Evolutionary conservation across 2,888 invertebrate species (phyloP), one percentile per base, ranked within the genome.

Genomic region (Notodonta ziczac): DNA sequence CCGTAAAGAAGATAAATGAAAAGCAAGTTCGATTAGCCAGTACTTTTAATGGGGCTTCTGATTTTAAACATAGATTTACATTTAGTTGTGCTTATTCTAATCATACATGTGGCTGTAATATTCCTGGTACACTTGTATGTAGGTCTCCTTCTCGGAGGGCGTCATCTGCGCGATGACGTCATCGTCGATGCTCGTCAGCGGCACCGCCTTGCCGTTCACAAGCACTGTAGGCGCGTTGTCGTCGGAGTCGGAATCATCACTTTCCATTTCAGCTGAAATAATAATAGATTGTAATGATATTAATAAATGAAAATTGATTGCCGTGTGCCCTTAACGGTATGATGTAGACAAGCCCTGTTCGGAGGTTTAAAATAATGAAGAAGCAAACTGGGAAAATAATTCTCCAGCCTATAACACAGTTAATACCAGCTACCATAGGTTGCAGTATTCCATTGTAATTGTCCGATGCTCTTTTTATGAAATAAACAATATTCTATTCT

Each of bases 101-200:
- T 97, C 97, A 81, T 96, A 97, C 94, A 98, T 97, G 86, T 98
- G 97, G 73, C 98, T 97, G 91, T 98, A 98, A 89, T 97, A 97
- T 87, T 99, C 98, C 86, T 98, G 98, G 85, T 98, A 98, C 53
- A 97, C 95, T 90, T 98, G 97, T 76, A 99, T 98, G 88, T 99
- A 99, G 50, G 97, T 96, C 83, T 98, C 98, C 89, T 98, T 98
- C 85, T 99, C 99, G 5, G 96, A 94, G 24, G 97, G 97, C 10
- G 97, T 97, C 99, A 99, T 99, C 87, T 96, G 96, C 0, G 96
- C 96, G 74, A 98, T 98, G 79, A 98, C 94, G 73, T 96, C 95
- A 85, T 98, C 97, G 81, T 97, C 97, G 12, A 99, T 96, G 80
- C 97, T 97, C 44, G 97, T 97, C 62, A 98, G 95, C 1, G 97